These are phyloP conservation scores for Zaprionus obscuricornis DNA, from an alignment of 2,888 invertebrate species.

Conservation along the genomic window DNA sequence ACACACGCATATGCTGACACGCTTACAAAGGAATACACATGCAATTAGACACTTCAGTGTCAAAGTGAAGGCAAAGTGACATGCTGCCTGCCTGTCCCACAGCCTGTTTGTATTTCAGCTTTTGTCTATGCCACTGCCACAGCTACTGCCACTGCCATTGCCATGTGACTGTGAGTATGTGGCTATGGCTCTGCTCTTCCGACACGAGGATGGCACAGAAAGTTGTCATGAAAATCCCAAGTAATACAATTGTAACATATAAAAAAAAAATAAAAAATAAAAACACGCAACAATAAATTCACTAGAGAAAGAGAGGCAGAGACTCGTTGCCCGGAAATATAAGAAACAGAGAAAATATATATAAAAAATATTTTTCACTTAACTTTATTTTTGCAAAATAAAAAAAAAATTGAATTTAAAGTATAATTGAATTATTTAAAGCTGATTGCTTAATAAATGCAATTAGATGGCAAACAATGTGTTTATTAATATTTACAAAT, in stretches of 20 bases:
- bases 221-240: slow-evolving; percentile 19
- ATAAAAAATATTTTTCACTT: no score
- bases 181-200: not conserved
- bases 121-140: no score
- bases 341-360: no score
- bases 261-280: not conserved
- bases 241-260: slow-evolving; percentile 4
- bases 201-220: slow-evolving; percentile 5
- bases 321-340: no score
- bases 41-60: slow-evolving; percentile 73
- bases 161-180: no score
- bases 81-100: slow-evolving; percentile 20
- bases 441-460: slow-evolving; percentile 5
- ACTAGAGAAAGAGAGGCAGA: no score
- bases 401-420: no score
- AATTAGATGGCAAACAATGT: no score
- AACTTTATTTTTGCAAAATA: not conserved
- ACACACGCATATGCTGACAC: slow-evolving; percentile 22
- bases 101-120: slow-evolving; percentile 36
- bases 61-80: slow-evolving; percentile 63
- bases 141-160: no score
- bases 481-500: not conserved
- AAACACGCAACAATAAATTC: not conserved
- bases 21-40: slow-evolving; percentile 46
- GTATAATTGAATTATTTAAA: slow-evolving; percentile 6